Evolutionary conservation across 1,140 invertebrate species (phyloP), one percentile per base, ranked within the genome.

Genomic region (Rhagoletis pomonella): DNA sequence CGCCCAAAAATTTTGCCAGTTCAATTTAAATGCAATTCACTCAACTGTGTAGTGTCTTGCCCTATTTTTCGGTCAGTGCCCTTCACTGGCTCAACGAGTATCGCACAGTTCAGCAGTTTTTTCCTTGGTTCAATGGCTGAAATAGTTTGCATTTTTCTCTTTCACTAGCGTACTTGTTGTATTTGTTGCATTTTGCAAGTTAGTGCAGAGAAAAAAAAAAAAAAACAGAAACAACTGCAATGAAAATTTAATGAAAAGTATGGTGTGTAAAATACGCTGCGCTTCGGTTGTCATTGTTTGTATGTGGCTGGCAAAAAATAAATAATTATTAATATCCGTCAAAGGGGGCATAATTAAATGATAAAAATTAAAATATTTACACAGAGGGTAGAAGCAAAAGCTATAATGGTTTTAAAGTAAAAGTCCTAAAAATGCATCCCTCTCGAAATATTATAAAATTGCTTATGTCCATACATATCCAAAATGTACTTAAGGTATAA

Each of bases 51-150:
- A 81, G 47, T 29, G 29, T 81, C 73, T 81, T 55, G 73, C 47
- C 50, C 73, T 50, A 81, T 55, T 81, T 81, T 55, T 47, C 44
- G 73, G 73, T 81, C 73, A 81, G 50, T 81, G 73, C 73, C 73
- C 73, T 81, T 55, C 73, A 81, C 14, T 81, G 73, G 14, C 73
- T 55, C 47, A n/a, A 55, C 73, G n/a, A 55, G 73, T 29, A 29
- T 6, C 55, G 73, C 47, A 81, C 12, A 50, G 73, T 55, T 81
- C 73, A 81, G 73, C 7, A 50, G n/a, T 55, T 9, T 42, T 19
- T 81, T 81, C 73, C 6, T 9, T 29, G 47, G n/a, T 81, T 55
- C 73, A 81, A 29, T 42, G 73, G 73, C 73, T 58, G 17, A 44
- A 55, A 58, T 81, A 29, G 17, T 29, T 81, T 81, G 73, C 47